Base-by-base conservation (phyloP, 1,140 invertebrate genomes). In the Lutraria rhynchaena region DNA sequence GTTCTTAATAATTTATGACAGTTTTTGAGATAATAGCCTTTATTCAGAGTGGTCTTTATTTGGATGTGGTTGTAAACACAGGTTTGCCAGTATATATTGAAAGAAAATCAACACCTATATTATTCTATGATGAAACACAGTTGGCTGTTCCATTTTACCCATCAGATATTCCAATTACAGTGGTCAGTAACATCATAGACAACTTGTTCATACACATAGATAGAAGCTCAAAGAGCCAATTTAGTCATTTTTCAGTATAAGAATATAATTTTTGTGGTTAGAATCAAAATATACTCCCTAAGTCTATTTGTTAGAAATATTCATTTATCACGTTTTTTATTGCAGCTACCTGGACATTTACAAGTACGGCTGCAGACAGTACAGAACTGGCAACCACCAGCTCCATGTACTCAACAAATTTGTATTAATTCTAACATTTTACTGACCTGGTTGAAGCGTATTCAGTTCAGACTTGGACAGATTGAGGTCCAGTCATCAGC, bases 381-480 rank as follows among this genome's bases (percentile, higher is more conserved):
- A 84, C 94, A 97, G 58, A 97, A 97, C 91, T 96, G 94, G 90
- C 89, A 92, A 67, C 93, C 93, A 89, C 91, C 91, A 9, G 87
- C 88, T 71, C 91, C 89, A 57, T 91, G 85, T 37, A 88, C 87
- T 61, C 90, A 92, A 75, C 89, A 92, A 75, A 84, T 89, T 0
- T 86, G 86, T 49, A 84, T 90, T 83, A 89, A 90, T 83, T 87
- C 89, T 5, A 89, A 85, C 51, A 90, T 92, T 35, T 93, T 98
- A 15, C 92, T 98, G 0, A 95, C 95, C 82, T 99, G 98, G 96
- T 92, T 99, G 22, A 97, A 98, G 91, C 93, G 97, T 78, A 94
- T 99, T 67, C 97, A 99, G 91, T 99, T 99, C 89, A 99, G 99
- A 94, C 98, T 99, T 95, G 97, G 97, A 0, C 98, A 99, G 93